Base-by-base conservation (phyloP, 2,888 invertebrate species). In the Macaria liturata region DNA sequence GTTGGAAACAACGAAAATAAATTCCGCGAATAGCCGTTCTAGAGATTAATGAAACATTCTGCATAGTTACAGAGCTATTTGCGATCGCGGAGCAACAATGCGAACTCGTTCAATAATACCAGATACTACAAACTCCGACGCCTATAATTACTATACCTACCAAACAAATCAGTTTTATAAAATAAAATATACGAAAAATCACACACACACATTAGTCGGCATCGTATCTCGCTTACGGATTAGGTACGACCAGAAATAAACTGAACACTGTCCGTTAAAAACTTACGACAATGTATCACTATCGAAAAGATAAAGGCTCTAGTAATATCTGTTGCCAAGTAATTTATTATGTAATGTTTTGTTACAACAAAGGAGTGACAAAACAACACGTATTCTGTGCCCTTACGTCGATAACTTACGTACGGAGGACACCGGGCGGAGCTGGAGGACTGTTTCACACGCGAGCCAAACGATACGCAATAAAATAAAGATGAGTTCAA, bases 321-420 rank as follows among this genome's bases (percentile, higher is more conserved):
- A 44, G 49, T 51, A 50, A 53, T 54, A 63, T 52, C 57, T 62
- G 59, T 64, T 64, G 49, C 60, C 55, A 64, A 50, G 61, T 46
- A 58, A 55, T 54, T 7, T 56, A 55, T 64, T 64, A 64, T 62
- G 61, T 62, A 66, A 66, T 51, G 37, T 55, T 46, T 43, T 39
- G 46, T 58, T 54, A 47, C 51, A 59, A 59, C 53, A 61, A 53
- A 57, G 40, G 44, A 53, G 55, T 37, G 32, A 48, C 44, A 47
- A 49, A 53, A 62, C 48, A 47, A 53, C 46, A 46, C n/a, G n/a
- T n/a, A n/a, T n/a, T n/a, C n/a, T n/a, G n/a, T n/a, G n/a, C 45
- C 46, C 47, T 48, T 30, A 32, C 32, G 9, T 39, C 5, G 47
- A 43, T 31, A 51, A 59, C 45, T 54, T 50, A 54, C 50, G 48